Evolutionary conservation across 2,113 vertebrate genomes (phyloP).

Genomic region (Leptobrachium leishanense): DNA sequence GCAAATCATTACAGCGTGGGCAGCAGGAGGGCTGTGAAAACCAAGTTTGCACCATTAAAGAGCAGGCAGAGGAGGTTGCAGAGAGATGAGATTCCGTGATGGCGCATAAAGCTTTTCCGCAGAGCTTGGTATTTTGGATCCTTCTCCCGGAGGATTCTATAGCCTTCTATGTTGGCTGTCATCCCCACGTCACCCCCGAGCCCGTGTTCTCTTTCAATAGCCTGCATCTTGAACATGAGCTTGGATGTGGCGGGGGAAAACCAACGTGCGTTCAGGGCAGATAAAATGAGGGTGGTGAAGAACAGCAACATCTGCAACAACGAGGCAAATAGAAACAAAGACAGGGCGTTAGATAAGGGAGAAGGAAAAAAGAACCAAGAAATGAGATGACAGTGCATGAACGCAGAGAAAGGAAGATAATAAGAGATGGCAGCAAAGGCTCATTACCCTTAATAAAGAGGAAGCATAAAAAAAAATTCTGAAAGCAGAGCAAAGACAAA

Average conservation of each 20-base stretch:
- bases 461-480: too few relatives aligned
- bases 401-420: neutral
- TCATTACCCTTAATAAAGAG: too few relatives aligned
- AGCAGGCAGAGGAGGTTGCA: conserved; percentile 77
- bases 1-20: conserved; percentile 73
- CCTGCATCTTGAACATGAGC: conserved; percentile 72
- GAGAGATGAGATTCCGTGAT: conserved; percentile 77
- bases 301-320: conserved; percentile 75
- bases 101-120: conserved; percentile 69
- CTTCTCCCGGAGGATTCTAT: conserved; percentile 72
- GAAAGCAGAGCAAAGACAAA: too few relatives aligned
- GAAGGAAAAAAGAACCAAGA: neutral
- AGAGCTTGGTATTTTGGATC: conserved; percentile 78
- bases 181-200: conserved; percentile 72
- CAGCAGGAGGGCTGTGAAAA: conserved; percentile 72
- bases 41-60: conserved; percentile 74
- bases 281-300: conserved; percentile 65
- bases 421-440: too few relatives aligned
- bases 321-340: too few relatives aligned
- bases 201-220: conserved; percentile 76
- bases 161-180: conserved; percentile 66
- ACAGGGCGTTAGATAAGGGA: neutral
- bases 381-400: neutral
- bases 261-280: conserved; percentile 74
- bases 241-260: conserved; percentile 69